phyloP scores from a whole-genome alignment of 2,113 vertebrate species.

The Xenotilapia leptura region DNA sequence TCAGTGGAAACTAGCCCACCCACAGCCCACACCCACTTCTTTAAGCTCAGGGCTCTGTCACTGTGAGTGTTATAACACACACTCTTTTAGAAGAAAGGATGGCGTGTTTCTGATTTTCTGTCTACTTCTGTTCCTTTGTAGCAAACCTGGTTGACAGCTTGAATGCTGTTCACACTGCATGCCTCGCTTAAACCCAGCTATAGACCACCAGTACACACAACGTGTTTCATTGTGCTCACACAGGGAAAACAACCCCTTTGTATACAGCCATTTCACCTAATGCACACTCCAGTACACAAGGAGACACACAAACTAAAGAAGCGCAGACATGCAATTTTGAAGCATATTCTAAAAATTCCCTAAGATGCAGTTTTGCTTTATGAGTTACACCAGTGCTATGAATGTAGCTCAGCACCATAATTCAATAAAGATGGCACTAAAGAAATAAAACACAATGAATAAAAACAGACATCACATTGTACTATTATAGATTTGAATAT shows the following conservation, averaged over 20 bases:
- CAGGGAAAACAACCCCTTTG: not conserved
- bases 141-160: constrained; percentile 16
- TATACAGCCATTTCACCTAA: not conserved
- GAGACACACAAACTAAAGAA: not conserved
- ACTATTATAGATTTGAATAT: not conserved
- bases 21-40: constrained; percentile 1
- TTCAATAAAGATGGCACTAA: not conserved
- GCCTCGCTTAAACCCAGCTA: not conserved
- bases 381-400: not conserved
- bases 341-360: not conserved
- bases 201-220: not conserved
- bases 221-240: not conserved
- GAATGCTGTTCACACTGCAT: not conserved
- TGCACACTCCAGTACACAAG: not conserved
- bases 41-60: not conserved
- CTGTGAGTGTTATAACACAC: not conserved
- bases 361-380: not conserved
- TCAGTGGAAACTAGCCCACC: constrained; percentile 25
- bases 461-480: not conserved
- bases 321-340: not conserved
- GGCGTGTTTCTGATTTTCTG: constrained; percentile 16
- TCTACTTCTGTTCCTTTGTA: constrained; percentile 2
- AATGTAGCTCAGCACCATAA: not conserved
- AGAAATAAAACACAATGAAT: not conserved
- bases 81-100: not conserved